A percentile compares a stretch with the other conserved stretches of the same genome.
phyloP scores from a whole-genome alignment of 1,140 invertebrate genomes.

The Melipona quadrifasciata region DNA sequence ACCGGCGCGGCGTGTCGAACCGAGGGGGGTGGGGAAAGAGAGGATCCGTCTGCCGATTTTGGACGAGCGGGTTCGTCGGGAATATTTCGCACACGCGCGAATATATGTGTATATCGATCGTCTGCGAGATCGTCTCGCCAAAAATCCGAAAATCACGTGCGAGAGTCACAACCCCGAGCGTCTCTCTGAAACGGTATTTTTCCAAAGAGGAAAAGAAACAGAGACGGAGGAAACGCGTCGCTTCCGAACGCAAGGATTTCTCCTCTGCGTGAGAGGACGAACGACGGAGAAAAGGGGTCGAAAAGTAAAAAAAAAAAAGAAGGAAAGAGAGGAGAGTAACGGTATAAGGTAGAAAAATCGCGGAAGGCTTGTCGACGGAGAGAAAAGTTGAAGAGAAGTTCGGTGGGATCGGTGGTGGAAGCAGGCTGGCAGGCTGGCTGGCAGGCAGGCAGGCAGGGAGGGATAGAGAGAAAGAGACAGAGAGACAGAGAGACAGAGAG shows the following conservation, averaged over 20 bases:
- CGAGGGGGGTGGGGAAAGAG: neutral
- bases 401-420: neutral
- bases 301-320: too few relatives aligned
- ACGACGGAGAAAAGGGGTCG: neutral
- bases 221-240: neutral
- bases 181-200: too few relatives aligned
- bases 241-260: neutral
- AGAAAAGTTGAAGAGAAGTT: conserved; percentile 20
- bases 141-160: too few relatives aligned
- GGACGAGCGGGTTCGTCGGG: neutral
- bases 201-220: too few relatives aligned
- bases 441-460: neutral
- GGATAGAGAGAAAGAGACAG: neutral
- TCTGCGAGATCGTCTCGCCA: too few relatives aligned
- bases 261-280: neutral
- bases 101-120: too few relatives aligned
- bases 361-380: conserved; percentile 3
- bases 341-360: conserved; percentile 5
- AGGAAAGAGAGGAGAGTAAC: neutral
- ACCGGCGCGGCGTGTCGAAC: neutral
- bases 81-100: neutral
- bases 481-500: neutral
- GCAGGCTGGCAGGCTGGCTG: neutral
- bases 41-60: conserved; percentile 28
- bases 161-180: too few relatives aligned